These are phyloP conservation scores for Pseudotriccus pelzelni DNA, from an alignment of 2,797 vertebrate genomes.

Conservation along the genomic window DNA sequence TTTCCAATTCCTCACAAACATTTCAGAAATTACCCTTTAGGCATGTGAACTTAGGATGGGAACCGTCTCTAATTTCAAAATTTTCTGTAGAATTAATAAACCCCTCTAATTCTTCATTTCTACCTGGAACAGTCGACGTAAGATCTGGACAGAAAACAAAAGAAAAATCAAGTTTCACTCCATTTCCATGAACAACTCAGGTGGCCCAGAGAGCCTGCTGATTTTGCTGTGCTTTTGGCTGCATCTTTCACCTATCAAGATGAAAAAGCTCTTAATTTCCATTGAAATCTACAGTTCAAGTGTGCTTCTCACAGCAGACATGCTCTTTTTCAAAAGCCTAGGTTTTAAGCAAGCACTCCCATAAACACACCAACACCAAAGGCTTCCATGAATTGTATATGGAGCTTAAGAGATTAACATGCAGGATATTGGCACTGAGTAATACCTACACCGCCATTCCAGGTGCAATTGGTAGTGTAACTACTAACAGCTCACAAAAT, in stretches of 20 bases:
- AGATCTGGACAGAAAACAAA: neutral
- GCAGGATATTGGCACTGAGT: too few species aligned
- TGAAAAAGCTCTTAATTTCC: neutral
- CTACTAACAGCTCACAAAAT: neutral
- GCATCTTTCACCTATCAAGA: neutral
- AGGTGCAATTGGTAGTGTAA: neutral
- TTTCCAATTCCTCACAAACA: neutral
- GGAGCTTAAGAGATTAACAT: neutral
- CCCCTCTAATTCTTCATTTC: neutral
- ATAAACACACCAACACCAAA: neutral
- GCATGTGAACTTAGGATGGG: fast-evolving
- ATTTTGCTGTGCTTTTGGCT: neutral
- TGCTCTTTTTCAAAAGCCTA: neutral
- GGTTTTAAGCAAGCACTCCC: neutral
- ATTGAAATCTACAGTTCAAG: neutral
- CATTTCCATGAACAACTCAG: neutral
- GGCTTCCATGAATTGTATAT: neutral
- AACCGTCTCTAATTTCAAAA: neutral
- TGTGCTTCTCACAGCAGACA: neutral
- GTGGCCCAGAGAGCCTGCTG: neutral
- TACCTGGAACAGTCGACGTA: neutral
- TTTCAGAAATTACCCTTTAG: neutral
- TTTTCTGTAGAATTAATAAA: neutral
- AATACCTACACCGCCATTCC: neutral
- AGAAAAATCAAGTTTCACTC: neutral